These are phyloP conservation scores for Hiodon tergisus DNA, from an alignment of 2,113 vertebrate species.

Conservation along the genomic window DNA sequence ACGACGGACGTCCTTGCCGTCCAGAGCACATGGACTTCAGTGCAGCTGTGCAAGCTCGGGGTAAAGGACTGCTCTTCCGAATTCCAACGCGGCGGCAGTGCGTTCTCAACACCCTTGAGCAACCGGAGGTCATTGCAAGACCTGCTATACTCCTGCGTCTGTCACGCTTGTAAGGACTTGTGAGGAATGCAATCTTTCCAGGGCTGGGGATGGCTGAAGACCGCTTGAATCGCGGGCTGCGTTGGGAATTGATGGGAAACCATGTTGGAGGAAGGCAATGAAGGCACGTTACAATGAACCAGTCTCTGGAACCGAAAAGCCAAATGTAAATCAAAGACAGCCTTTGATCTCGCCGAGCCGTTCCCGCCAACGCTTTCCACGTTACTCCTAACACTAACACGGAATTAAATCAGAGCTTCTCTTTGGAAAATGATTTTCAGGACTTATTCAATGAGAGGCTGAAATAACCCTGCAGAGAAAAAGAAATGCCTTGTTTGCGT, in stretches of 20 bases:
- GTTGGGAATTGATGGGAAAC: not conserved
- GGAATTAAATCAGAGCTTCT: not conserved
- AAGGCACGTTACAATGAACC: not conserved
- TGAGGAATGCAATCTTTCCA: not conserved
- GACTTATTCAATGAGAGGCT: not conserved
- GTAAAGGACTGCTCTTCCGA: not conserved
- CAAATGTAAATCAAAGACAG: not conserved
- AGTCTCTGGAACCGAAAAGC: not conserved
- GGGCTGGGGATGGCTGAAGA: not conserved
- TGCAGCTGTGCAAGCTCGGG: not conserved
- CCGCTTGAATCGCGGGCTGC: not conserved
- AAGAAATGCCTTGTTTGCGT: too few relatives aligned
- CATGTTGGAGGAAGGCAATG: not conserved
- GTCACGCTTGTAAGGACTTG: not conserved
- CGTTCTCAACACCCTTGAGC: not conserved
- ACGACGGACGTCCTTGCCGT: too few relatives aligned
- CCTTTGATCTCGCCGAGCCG: slow-evolving; percentile 7
- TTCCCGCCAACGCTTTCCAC: not conserved
- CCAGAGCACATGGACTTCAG: not conserved
- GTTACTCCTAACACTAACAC: not conserved
- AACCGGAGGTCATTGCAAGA: not conserved
- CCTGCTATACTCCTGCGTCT: not conserved
- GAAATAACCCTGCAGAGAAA: not conserved
- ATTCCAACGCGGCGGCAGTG: not conserved
- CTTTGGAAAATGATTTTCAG: not conserved